phyloP scores from a whole-genome alignment of 1,140 invertebrate genomes.

The Drosophila busckii region DNA sequence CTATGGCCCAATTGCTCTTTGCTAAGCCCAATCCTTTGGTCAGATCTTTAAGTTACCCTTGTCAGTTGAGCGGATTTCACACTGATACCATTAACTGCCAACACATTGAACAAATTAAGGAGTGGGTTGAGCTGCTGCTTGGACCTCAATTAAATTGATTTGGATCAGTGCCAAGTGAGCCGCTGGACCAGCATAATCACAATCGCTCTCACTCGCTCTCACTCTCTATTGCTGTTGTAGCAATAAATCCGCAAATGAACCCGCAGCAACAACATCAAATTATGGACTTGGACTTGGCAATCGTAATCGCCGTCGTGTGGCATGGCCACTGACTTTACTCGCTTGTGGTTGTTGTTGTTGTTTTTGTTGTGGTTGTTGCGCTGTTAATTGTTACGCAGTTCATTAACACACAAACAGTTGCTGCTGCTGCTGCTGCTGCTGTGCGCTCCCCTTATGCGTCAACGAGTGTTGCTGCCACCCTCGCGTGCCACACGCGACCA shows the following conservation, averaged over 20 bases:
- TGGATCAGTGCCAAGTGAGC: constrained; percentile 50
- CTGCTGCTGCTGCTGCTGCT: no score
- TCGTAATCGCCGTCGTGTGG: constrained; percentile 1
- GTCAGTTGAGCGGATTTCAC: constrained; percentile 48
- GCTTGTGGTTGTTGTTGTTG: constrained; percentile 17
- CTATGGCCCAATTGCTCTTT: constrained; percentile 29
- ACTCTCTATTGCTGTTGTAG: constrained; percentile 9
- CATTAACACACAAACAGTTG: constrained; percentile 72
- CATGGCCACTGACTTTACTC: constrained; percentile 56
- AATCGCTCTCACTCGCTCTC: background rate
- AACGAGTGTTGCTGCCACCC: no score
- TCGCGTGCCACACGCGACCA: constrained; percentile 71
- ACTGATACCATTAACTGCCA: constrained; percentile 46
- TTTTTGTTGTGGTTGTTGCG: constrained; percentile 48
- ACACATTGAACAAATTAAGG: constrained; percentile 58
- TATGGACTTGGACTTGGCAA: background rate
- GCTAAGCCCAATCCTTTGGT: constrained; percentile 24
- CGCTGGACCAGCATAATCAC: constrained; percentile 18
- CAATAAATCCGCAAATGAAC: constrained; percentile 69
- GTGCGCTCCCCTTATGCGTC: no score
- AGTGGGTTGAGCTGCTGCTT: constrained; percentile 21
- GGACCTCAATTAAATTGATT: constrained; percentile 75
- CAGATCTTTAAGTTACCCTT: constrained; percentile 9
- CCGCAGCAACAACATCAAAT: constrained; percentile 39
- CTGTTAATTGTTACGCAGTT: constrained; percentile 70